phyloP scores from a whole-genome alignment of 2,797 vertebrate species.

The Clarias pachynema region DNA sequence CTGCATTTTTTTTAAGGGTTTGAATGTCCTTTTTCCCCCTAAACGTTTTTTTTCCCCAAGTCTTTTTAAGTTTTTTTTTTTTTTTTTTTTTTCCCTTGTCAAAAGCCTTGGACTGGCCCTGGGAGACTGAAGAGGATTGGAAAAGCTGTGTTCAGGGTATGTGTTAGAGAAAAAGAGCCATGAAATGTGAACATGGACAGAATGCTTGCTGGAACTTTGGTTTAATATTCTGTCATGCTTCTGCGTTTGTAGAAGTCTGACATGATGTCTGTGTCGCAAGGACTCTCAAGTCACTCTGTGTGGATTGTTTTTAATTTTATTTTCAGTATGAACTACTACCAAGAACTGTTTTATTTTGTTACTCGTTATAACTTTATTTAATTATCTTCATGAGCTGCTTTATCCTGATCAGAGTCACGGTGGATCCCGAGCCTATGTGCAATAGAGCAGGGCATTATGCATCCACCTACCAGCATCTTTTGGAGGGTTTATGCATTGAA shows the following conservation, averaged over 20 bases:
- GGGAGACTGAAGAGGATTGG: conserved; percentile 24
- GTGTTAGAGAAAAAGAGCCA: conserved; percentile 23
- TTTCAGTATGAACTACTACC: neutral
- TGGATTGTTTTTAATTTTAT: neutral
- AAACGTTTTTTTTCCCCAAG: neutral
- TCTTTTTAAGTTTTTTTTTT: neutral
- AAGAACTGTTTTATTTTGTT: neutral
- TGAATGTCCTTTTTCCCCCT: conserved; percentile 8
- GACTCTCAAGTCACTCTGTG: neutral
- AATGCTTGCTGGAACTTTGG: conserved; percentile 34
- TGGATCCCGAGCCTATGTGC: neutral
- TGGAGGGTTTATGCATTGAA: neutral
- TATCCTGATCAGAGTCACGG: neutral
- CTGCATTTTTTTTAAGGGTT: conserved; percentile 33
- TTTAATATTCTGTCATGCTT: conserved; percentile 31
- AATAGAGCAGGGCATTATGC: neutral
- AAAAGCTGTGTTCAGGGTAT: conserved; percentile 30
- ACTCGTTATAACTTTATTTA: neutral
- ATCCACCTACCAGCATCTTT: neutral
- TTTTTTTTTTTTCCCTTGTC: conserved; percentile 56
- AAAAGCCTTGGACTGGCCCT: conserved; percentile 42
- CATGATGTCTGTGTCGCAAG: conserved; percentile 32
- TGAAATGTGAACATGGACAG: neutral
- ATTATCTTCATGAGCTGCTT: neutral
- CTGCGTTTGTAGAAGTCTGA: conserved; percentile 17